Evolutionary conservation across 1,140 invertebrate species (phyloP), one percentile per base, ranked within the genome.

Genomic region (Harpegnathos saltator): DNA sequence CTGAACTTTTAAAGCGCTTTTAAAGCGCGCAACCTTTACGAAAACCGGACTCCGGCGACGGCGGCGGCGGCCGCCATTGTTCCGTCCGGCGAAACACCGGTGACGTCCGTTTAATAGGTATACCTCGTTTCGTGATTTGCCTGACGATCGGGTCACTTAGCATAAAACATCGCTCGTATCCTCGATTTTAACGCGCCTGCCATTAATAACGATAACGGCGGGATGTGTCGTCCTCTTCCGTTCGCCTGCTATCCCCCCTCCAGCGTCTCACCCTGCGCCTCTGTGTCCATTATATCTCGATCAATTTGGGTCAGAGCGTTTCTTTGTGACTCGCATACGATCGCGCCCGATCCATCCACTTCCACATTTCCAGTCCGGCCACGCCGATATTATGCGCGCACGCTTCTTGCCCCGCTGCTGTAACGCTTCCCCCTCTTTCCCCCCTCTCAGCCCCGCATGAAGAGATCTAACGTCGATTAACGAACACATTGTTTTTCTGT

Each of bases 101-200:
- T 82, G 82, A 50, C 82, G 82, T 84, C 85, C 83, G 85, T 89
- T 69, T 90, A 90, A 90, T 89, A 85, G 85, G 72, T 63, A 84
- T 62, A 66, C 63, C 33, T 44, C 52, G 26, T 80, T 90, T 84
- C 90, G 90, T 91, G 90, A 89, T 89, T 86, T 81, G 90, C 56
- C 54, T 86, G 84, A 80, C 69, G 85, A 91, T 90, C 48, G 50
- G 75, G 68, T 88, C n/a, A 89, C 89, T 91, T 91, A 90, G 82
- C 90, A 91, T 91, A 90, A 91, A 90, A 91, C 90, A 91, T 84
- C 85, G 63, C 77, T 59, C 68, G 74, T 71, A 89, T 86, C 85
- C 80, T 84, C 75, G 66, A 86, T 88, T 86, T 88, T 82, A 77
- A 88, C 65, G 68, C 44, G 68, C 7, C 22, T 59, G 62, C 74